Evolutionary conservation across 2,888 invertebrate species (phyloP), one percentile per base, ranked within the genome.

Genomic region (Drosophila mimetica): DNA sequence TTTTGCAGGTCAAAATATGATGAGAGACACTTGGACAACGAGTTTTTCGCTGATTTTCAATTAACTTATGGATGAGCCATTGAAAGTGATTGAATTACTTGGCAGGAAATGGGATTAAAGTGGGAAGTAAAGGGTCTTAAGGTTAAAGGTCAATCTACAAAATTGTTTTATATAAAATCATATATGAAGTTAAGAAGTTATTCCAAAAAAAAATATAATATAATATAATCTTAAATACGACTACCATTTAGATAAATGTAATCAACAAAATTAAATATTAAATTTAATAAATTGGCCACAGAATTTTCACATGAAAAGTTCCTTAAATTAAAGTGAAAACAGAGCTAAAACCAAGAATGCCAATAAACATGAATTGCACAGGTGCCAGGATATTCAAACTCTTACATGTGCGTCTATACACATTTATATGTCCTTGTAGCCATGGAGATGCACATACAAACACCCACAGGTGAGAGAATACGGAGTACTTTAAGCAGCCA

Each of bases 401-500:
- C 37, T 39, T 41, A 16, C 34, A 7, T 28, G 28, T 16, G 6
- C n/a, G 13, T 20, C 6, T 7, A 20, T 16, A 22, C 18, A n/a
- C 4, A 11, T 30, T 11, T 6, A 8, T n/a, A 9, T 41, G 14
- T n/a, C 22, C 41, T 14, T 30, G 63, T 42, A 22, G 5, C 50
- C 63, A 61, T 34, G 47, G 47, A 47, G 25, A 60, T 59, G 47
- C 60, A 25, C 13, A 36, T 8, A 37, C 18, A 57, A 18, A 28
- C 41, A 34, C 41, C 6, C 16, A 16, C 37, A 59, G 44, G 50
- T 64, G 36, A 18, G 50, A 30, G 42, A 42, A 36, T n/a, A 28
- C 30, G 34, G 22, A 64, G 64, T 64, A 30, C 64, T 51, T 64
- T 64, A 64, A 51, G 48, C 42, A 48, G 71, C 52, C 48, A 70